Evolutionary conservation across 2,113 vertebrate genomes (phyloP).

Genomic region (Xenus cinereus): DNA sequence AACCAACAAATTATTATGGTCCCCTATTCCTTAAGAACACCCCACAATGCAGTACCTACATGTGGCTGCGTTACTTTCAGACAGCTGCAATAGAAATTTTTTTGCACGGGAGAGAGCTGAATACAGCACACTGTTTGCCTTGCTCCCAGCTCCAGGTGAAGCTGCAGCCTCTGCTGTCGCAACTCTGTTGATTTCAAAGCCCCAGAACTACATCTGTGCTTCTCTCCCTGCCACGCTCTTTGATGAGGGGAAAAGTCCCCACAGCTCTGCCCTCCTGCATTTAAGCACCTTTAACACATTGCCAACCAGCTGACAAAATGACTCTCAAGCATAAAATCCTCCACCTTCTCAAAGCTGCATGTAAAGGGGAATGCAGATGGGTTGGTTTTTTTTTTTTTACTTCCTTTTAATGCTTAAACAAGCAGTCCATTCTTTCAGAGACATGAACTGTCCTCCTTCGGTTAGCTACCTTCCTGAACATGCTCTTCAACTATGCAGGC

Average conservation of each 20-base stretch:
- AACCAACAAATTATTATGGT: accelerated
- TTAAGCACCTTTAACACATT: neutral
- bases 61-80: neutral
- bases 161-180: neutral
- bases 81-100: neutral
- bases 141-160: slow-evolving; percentile 1
- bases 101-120: neutral
- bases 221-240: neutral
- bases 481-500: neutral
- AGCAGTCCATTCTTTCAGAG: neutral
- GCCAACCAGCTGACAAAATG: neutral
- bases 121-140: neutral
- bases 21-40: neutral
- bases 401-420: neutral
- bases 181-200: neutral
- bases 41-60: neutral
- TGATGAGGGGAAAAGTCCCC: neutral
- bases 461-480: neutral
- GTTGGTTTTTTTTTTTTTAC: neutral
- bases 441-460: neutral
- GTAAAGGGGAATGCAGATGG: neutral
- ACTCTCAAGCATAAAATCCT: neutral
- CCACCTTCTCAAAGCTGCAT: neutral
- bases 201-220: neutral
- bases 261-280: neutral